Evolutionary conservation across 2,888 invertebrate genomes (phyloP).

Genomic region (Cremastinae sp.): DNA sequence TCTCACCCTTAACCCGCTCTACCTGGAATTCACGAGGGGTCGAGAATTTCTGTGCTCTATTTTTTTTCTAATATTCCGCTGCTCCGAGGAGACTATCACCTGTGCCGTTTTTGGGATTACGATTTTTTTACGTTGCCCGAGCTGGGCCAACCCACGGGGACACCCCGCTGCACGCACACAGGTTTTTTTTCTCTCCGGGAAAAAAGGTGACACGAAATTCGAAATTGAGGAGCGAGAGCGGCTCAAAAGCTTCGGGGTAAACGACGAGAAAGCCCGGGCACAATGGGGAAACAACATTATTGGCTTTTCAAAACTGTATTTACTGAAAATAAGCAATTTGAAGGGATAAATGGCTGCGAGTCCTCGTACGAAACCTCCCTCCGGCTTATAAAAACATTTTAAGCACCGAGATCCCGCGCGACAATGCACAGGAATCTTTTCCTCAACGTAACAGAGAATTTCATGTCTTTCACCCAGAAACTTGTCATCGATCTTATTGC

Average conservation of each 20-base stretch:
- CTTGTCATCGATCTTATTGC: not conserved
- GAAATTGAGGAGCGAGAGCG: conserved; percentile 31
- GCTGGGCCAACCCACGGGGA: conserved; percentile 64
- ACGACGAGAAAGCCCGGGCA: conserved; percentile 55
- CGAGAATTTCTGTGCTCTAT: conserved; percentile 39
- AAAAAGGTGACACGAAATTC: conserved; percentile 61
- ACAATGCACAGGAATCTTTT: conserved; percentile 11
- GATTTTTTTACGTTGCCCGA: conserved; percentile 73
- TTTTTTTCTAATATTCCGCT: conserved; percentile 62
- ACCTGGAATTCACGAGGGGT: conserved; percentile 51
- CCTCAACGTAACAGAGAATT: not conserved
- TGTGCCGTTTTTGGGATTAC: conserved; percentile 78
- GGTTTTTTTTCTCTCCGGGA: conserved; percentile 61
- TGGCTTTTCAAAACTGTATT: conserved; percentile 80
- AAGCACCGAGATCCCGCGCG: conserved; percentile 24
- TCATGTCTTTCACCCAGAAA: not conserved
- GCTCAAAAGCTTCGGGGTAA: conserved; percentile 57
- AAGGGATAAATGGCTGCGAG: conserved; percentile 73
- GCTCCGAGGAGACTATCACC: conserved; percentile 70
- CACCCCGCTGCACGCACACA: conserved; percentile 67
- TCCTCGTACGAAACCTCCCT: conserved; percentile 67
- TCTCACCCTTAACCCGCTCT: conserved; percentile 49
- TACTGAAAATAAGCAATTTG: conserved; percentile 80
- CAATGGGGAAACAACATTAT: conserved; percentile 80
- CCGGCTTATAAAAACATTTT: conserved; percentile 58